Conservation (phyloP, 2,888 invertebrate species). For the Isotomurus palustris region DNA sequence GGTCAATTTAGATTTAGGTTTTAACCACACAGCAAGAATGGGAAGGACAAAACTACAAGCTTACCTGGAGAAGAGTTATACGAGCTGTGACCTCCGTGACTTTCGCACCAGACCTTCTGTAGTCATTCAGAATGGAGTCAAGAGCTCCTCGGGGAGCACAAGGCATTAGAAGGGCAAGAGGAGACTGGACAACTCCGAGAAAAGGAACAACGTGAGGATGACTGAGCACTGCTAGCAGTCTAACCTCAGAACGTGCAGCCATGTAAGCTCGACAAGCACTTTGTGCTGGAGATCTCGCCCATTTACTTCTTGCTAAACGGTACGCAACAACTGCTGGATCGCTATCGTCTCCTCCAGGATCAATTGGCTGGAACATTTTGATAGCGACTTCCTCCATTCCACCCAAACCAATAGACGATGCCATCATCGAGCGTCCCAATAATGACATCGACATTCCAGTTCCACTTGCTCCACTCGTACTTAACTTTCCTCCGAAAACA, state of each 20-base stretch:
- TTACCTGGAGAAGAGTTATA: conserved; percentile 74
- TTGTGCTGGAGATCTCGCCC: conserved; percentile 88
- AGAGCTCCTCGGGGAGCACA: conserved; percentile 90
- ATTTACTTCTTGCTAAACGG: conserved; percentile 73
- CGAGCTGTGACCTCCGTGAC: conserved; percentile 76
- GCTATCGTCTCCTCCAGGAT: conserved; percentile 68
- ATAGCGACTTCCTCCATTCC: conserved; percentile 87
- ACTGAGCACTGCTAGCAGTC: conserved; percentile 74
- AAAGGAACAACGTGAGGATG: conserved; percentile 91
- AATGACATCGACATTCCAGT: no score
- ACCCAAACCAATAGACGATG: no score
- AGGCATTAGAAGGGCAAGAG: conserved; percentile 80
- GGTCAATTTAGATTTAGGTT: not conserved
- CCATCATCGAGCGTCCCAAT: no score
- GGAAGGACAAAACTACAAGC: not conserved
- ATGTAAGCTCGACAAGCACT: conserved; percentile 94
- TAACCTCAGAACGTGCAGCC: conserved; percentile 89
- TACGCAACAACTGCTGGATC: conserved; percentile 62
- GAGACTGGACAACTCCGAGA: conserved; percentile 82
- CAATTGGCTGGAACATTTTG: conserved; percentile 92
- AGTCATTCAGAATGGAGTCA: conserved; percentile 75
- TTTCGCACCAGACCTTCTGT: conserved; percentile 75
- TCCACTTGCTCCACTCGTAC: no score
- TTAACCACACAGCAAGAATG: conserved; percentile 5
- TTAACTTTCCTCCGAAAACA: no score